Evolutionary conservation across 2,797 vertebrate species (phyloP).

Genomic region (Adelosebastes latens): DNA sequence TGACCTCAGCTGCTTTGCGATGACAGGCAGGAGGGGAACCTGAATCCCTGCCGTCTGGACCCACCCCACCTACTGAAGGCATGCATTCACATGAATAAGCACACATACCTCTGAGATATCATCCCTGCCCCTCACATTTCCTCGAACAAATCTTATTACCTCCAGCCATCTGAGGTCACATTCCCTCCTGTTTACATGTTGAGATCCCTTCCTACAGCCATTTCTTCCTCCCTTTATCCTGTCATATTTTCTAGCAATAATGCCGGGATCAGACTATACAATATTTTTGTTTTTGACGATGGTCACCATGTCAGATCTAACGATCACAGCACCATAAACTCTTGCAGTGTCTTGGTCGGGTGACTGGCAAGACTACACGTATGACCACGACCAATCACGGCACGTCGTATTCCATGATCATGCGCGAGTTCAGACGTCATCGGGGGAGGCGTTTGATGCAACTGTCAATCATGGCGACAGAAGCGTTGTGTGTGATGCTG

Average conservation of each 20-base stretch:
- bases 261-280: no score
- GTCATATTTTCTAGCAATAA: not conserved
- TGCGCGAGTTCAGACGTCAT: no score
- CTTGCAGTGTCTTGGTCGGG: no score
- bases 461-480: no score
- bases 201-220: not conserved
- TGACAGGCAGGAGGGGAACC: conserved; percentile 26
- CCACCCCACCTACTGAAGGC: conserved; percentile 16
- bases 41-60: conserved; percentile 15
- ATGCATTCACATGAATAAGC: not conserved
- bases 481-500: no score
- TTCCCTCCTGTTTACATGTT: not conserved
- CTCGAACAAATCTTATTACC: not conserved
- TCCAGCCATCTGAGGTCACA: not conserved
- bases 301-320: no score
- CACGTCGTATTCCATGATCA: no score
- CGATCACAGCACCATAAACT: no score
- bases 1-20: conserved; percentile 52
- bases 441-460: no score
- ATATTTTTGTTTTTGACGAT: no score
- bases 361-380: no score
- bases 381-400: no score
- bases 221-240: not conserved
- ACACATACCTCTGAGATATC: not conserved
- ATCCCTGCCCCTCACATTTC: not conserved